phyloP scores from a whole-genome alignment of 2,113 vertebrate species.

The Nibea albiflora region DNA sequence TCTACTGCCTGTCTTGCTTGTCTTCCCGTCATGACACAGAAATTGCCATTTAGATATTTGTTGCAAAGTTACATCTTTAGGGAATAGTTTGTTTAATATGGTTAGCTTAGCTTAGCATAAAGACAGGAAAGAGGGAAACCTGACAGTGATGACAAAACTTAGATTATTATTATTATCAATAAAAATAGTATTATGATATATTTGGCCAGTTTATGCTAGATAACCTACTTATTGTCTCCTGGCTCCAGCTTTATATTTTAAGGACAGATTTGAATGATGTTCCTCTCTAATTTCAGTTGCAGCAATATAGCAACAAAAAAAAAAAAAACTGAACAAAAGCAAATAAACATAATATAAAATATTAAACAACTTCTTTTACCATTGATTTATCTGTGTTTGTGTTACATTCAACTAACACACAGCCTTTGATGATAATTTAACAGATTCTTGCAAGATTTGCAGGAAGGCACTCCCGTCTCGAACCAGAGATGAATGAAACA shows the following conservation, averaged over 20 bases:
- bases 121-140: background rate
- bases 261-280: background rate
- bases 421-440: background rate
- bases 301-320: too few relatives aligned
- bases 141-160: too few relatives aligned
- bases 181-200: too few relatives aligned
- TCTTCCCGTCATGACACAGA: slow-evolving; percentile 22
- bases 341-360: background rate
- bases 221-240: background rate
- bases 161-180: too few relatives aligned
- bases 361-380: background rate
- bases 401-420: background rate
- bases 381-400: background rate
- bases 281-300: background rate
- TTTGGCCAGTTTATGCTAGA: background rate
- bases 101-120: background rate
- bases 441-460: background rate
- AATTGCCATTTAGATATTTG: background rate
- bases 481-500: background rate
- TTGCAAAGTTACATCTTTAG: background rate
- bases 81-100: background rate
- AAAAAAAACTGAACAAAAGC: background rate
- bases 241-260: background rate
- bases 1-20: slow-evolving; percentile 24
- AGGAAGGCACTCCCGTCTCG: background rate